A percentile compares a stretch with the other conserved stretches of the same genome.
Evolutionary conservation across 2,888 invertebrate genomes (phyloP).

Genomic region (Spicauda simplicius): DNA sequence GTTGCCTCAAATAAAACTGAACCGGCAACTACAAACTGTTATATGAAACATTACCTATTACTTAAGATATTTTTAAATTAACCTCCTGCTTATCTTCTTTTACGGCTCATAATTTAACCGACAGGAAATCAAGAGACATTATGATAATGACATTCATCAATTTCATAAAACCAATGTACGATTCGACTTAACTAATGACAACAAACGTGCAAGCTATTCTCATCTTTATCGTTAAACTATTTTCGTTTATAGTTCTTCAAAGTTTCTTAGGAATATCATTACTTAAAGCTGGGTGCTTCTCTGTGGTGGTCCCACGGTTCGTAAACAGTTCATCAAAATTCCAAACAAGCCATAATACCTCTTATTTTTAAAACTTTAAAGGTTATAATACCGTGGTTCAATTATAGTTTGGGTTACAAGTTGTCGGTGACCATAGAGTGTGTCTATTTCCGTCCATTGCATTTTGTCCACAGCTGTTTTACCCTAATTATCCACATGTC

Average conservation of each 20-base stretch:
- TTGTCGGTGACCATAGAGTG: slow-evolving; percentile 20
- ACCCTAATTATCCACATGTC: slow-evolving; percentile 45
- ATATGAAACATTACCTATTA: no score
- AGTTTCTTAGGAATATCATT: slow-evolving; percentile 34
- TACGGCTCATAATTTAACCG: no score
- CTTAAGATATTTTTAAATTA: no score
- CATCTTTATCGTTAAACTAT: slow-evolving; percentile 26
- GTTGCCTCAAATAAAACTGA: no score
- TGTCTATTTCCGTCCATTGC: slow-evolving; percentile 49
- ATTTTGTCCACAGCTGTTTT: slow-evolving; percentile 52
- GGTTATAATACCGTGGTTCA: background rate
- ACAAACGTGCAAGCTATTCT: slow-evolving; percentile 7
- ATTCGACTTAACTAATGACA: background rate
- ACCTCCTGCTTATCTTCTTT: no score
- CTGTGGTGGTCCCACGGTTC: slow-evolving; percentile 51
- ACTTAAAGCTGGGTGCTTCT: slow-evolving; percentile 34
- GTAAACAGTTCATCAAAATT: slow-evolving; percentile 33
- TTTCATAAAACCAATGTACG: background rate
- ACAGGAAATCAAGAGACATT: no score
- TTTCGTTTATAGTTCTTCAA: slow-evolving; percentile 20
- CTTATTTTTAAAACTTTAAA: background rate
- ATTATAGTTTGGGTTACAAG: slow-evolving; percentile 15
- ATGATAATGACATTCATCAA: background rate
- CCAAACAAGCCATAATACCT: background rate
- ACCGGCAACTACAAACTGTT: no score